phyloP scores from a whole-genome alignment of 1,140 invertebrate species.

The Pogonomyrmex californicus region DNA sequence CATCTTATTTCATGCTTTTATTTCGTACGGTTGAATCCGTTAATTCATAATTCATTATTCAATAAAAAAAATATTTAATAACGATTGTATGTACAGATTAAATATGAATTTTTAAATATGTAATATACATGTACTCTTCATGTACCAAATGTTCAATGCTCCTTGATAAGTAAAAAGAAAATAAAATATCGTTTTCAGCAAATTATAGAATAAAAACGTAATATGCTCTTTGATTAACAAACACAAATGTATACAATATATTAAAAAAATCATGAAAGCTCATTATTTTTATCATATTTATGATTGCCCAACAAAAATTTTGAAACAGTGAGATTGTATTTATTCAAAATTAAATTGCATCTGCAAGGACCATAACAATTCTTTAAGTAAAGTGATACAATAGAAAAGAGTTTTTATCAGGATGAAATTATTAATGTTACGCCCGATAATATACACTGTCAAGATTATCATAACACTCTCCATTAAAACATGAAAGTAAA shows the following conservation, averaged over 20 bases:
- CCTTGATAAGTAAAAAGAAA: conserved; percentile 11
- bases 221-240: background rate
- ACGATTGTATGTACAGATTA: conserved; percentile 37
- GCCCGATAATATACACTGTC: conserved; percentile 53
- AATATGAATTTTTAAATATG: conserved; percentile 40
- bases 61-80: background rate
- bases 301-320: conserved; percentile 20
- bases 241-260: background rate
- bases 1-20: conserved; percentile 56
- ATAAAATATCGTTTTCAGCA: conserved; percentile 16
- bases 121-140: conserved; percentile 39
- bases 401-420: conserved; percentile 19
- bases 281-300: conserved; percentile 13
- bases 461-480: conserved; percentile 57
- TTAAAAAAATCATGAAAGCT: background rate
- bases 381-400: conserved; percentile 52
- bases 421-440: conserved; percentile 39
- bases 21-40: background rate
- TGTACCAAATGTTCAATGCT: conserved; percentile 9
- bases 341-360: conserved; percentile 58
- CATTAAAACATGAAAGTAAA: conserved; percentile 66
- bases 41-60: background rate
- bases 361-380: conserved; percentile 60
- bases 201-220: conserved; percentile 30
- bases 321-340: conserved; percentile 22